Percentiles rank a stretch among this genome's conserved stretches.
These are phyloP conservation scores for Margarornis squamiger DNA, from an alignment of 2,797 vertebrate genomes.

Conservation along the genomic window DNA sequence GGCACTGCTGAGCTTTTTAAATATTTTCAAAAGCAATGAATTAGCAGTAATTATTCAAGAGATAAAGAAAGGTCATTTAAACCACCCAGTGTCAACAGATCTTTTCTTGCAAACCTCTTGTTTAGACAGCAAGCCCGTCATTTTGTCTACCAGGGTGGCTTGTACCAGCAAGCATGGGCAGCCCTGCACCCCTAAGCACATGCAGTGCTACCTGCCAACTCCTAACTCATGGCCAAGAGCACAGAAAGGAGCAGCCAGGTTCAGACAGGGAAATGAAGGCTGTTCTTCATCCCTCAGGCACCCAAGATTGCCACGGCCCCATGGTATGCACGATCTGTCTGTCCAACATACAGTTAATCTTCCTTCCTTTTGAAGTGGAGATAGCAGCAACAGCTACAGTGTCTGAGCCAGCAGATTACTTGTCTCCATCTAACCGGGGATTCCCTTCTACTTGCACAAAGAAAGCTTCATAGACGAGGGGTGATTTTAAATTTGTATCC, in stretches of 20 bases:
- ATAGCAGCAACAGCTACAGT: background rate
- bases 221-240: background rate
- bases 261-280: background rate
- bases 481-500: background rate
- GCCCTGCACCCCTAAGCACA: background rate
- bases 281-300: background rate
- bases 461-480: background rate
- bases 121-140: background rate
- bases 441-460: constrained; percentile 3
- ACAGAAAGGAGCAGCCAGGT: background rate
- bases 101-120: background rate
- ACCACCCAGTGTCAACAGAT: background rate
- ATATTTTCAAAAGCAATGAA: background rate
- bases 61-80: background rate
- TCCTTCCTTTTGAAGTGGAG: background rate
- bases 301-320: background rate
- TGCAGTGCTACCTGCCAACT: background rate
- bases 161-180: background rate
- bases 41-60: background rate
- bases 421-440: background rate
- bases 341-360: background rate
- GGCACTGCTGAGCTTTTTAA: background rate
- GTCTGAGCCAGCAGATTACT: background rate
- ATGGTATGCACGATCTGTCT: accelerated
- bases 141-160: background rate